These are phyloP conservation scores for Hofmannophila pseudospretella DNA, from an alignment of 2,888 invertebrate species.

Conservation along the genomic window DNA sequence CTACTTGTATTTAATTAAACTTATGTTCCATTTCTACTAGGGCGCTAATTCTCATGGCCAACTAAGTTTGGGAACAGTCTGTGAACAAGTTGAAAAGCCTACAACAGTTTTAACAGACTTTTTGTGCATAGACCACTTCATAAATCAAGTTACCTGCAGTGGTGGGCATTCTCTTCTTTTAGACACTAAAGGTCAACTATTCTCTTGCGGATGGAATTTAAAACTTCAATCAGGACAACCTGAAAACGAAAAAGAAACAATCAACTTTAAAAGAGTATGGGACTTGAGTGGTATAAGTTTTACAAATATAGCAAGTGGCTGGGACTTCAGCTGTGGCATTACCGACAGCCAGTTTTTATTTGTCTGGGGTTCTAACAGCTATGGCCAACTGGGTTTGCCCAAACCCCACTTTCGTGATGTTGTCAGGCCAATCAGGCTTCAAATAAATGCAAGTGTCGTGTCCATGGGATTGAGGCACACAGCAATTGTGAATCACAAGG, in stretches of 20 bases:
- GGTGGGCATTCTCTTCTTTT: conserved; percentile 87
- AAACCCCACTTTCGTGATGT: conserved; percentile 61
- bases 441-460: conserved; percentile 74
- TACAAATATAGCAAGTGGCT: conserved; percentile 84
- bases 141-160: conserved; percentile 84
- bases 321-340: conserved; percentile 88
- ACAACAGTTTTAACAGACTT: conserved; percentile 51
- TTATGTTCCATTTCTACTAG: conserved; percentile 61
- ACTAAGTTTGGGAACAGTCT: conserved; percentile 81
- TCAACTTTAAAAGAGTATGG: conserved; percentile 80
- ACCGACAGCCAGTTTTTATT: conserved; percentile 82
- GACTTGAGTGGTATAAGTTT: conserved; percentile 75
- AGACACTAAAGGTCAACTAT: conserved; percentile 82
- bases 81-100: conserved; percentile 82
- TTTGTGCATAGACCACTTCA: conserved; percentile 45
- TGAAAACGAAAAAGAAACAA: conserved; percentile 69
- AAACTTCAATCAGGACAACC: conserved; percentile 87
- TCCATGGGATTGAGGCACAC: conserved; percentile 85
- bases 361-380: conserved; percentile 90
- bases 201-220: conserved; percentile 88
- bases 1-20: no score
- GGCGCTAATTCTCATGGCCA: conserved; percentile 92
- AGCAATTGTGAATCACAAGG: conserved; percentile 80
- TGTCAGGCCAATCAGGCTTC: conserved; percentile 53
- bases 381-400: conserved; percentile 85